Evolutionary conservation across 2,797 vertebrate genomes (phyloP), one percentile per base, ranked within the genome.

Genomic region (Crenuchus spilurus): DNA sequence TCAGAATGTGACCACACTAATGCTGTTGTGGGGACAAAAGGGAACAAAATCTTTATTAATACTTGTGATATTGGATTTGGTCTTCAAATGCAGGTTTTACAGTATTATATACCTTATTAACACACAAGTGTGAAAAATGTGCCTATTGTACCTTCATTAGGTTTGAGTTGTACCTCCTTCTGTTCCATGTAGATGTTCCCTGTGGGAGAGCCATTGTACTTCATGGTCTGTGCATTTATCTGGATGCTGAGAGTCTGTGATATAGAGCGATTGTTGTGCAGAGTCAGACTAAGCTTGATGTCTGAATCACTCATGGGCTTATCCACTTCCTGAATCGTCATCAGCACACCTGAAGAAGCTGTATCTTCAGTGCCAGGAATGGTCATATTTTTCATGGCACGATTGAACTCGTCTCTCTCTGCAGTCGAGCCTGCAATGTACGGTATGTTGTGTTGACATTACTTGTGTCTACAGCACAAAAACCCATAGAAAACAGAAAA

Each of bases 351-450:
- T 3, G 79, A 79, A 20, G 16, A 79, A 82, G 6, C 82, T 65
- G 87, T 52, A 0, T 44, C 0, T 11, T 44, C 52, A 41, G 0
- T 70, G 49, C 66, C 66, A 66, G 66, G 35, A 30, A 46, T 65
- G 60, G 48, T 85, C 18, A 31, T 77, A 62, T 42, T 81, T 74
- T 57, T 76, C 67, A 51, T 0, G 24, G 88, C 94, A 52, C 82
- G 84, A 0, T 77, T 51, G 18, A 91, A 89, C 37, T 82, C 79
- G 1, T 6, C 0, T 63, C 89, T 88, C 83, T 95, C 94, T 75
- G 85, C 57, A 1, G 28, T 22, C 16, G 93, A 86, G 7, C 95
- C 95, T 97, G 83, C 51, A 39, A n/a, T n/a, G n/a, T n/a, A n/a
- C n/a, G n/a, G 65, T 74, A 22, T 61, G 33, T 26, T 52, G 13